Evolutionary conservation across 2,113 vertebrate genomes (phyloP), one percentile per base, ranked within the genome.

Genomic region (Romanogobio albipinnatus): DNA sequence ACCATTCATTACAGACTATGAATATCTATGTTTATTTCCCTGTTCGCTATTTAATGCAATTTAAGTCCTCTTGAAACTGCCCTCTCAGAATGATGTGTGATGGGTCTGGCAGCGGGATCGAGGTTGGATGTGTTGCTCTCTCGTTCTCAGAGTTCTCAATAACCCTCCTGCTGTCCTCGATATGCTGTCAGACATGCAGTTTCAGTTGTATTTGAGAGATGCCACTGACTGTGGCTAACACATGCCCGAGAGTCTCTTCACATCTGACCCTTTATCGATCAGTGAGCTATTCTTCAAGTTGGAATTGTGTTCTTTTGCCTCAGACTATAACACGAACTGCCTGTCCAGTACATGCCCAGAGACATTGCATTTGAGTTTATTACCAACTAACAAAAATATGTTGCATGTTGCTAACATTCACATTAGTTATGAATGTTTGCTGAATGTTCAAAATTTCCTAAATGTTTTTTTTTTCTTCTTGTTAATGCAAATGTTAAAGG

Each of bases 81-180:
- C 14, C 7, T 10, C 26, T 36, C 45, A 53, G 74, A 76, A 11
- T 56, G 47, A 76, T 19, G 17, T 43, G 33, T 22, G 66, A 68
- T 70, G 17, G 33, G 29, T 64, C 61, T 64, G 61, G 29, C 49
- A 59, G 78, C 61, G 61, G 77, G 43, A 56, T 64, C 17, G 29
- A 14, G 80, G 73, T 15, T 70, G 39, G 51, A 77, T 76, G 80
- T 56, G 62, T 77, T 74, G 33, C 29, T 77, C 51, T 73, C 26
- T 75, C 59, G 81, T 39, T 39, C 39, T 39, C 49, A 29, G 82
- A 76, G 82, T 2, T 26, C 61, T 81, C 82, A 87, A 81, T 84
- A 84, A 81, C 71, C 61, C 59, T 33, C 77, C 61, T 51, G 81
- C 78, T 62, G 71, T 58, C 71, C 84, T 87, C 86, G 61, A 85